Base-by-base conservation (phyloP, 2,113 vertebrate genomes). In the Tenebrosternarchus preto region DNA sequence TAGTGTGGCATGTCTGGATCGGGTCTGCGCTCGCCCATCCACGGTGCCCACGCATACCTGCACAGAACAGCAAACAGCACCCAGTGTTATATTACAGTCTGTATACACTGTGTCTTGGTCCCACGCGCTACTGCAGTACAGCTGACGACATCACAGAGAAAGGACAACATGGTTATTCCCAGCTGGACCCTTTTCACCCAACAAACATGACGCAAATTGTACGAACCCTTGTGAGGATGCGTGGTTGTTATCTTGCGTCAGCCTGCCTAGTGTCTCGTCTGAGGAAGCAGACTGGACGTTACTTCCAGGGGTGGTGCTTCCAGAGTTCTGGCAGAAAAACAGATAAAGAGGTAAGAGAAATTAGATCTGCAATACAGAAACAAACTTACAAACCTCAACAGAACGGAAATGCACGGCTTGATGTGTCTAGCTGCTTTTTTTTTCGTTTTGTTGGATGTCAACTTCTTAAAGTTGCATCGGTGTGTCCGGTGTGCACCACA, bases 11-110 rank as follows among this genome's bases (percentile, higher is more conserved):
- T 88, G 80, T 27, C 80, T 71, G 76, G 91, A 89, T 81, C 43
- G 15, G 50, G 60, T 25, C 25, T 12, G 94, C 33, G 91, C 24
- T 5, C 95, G 93, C 92, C 75, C 95, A 88, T 0, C 90, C 89
- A 90, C 92, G 92, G 76, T 17, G 71, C 46, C 56, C 57, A 80
- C 1, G 27, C 29, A 78, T 46, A 67, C 73, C 46, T 63, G 80
- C 0, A 5, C 20, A 78, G 0, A 29, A 46, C 67, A 36, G 2
- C 27, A 67, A 17, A 25, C 20, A 36, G 15, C 1, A 31, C 5
- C 16, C 5, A 39, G 20, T 7, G 19, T 64, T 1, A 63, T 1
- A 12, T 16, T 2, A 1, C 25, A 27, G 25, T 1, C 29, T 0
- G 29, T 31, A 4, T 29, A 33, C 27, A 12, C 46, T 31, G n/a